Evolutionary conservation across 2,888 invertebrate genomes (phyloP).

Genomic region (Melolontha melolontha): DNA sequence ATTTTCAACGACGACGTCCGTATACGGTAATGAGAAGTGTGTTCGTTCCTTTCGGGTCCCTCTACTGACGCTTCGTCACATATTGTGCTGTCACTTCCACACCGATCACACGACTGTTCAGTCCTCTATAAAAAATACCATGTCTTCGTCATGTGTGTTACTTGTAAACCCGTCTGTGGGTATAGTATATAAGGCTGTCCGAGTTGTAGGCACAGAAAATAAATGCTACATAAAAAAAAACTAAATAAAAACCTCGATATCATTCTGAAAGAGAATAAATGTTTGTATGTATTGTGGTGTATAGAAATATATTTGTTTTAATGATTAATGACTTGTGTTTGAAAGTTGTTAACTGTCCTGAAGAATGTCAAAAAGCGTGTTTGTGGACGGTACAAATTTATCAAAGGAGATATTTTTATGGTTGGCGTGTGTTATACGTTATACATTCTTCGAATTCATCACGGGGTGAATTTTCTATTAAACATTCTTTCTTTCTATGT

Average conservation of each 20-base stretch:
- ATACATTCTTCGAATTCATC: no score
- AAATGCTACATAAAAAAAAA: no score
- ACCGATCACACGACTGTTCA: constrained; percentile 46
- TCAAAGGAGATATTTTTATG: no score
- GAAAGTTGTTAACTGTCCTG: constrained; percentile 2
- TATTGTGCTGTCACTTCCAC: constrained; percentile 59
- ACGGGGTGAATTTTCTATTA: no score
- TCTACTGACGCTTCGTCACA: constrained; percentile 28
- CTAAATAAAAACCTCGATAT: neutral
- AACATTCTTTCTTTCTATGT: no score
- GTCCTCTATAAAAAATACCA: neutral
- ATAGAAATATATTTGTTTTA: neutral
- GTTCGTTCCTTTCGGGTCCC: neutral
- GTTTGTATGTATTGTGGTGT: no score
- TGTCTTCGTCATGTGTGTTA: constrained; percentile 21
- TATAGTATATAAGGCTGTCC: neutral
- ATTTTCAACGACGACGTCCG: constrained; percentile 21
- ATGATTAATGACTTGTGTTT: constrained; percentile 11
- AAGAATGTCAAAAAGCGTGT: no score
- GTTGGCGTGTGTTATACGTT: no score
- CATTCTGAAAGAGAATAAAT: neutral
- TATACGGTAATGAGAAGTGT: constrained; percentile 16
- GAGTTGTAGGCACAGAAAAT: no score
- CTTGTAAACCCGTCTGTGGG: neutral
- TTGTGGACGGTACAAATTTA: no score